Percentiles rank a stretch among this genome's conserved stretches.
These are phyloP conservation scores for Charina bottae DNA, from an alignment of 2,113 vertebrate species.

Conservation along the genomic window DNA sequence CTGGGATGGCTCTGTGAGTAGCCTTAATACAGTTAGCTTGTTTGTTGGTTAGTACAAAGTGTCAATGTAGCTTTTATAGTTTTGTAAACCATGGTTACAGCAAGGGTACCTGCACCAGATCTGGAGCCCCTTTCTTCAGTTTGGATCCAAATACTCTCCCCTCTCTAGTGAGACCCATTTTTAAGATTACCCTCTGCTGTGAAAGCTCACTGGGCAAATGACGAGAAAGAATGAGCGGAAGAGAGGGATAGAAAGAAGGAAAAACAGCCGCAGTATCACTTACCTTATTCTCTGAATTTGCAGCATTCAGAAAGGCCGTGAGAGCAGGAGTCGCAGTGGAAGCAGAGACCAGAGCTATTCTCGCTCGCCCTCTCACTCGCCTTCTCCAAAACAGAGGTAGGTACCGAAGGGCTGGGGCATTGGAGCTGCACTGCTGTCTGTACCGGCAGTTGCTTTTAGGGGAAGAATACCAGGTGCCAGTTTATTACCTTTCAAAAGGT, in stretches of 20 bases:
- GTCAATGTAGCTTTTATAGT: no score
- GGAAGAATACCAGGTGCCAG: not conserved
- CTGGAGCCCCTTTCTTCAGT: not conserved
- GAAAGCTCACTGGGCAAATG: not conserved
- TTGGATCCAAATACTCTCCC: not conserved
- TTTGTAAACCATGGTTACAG: no score
- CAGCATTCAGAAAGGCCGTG: constrained; percentile 75
- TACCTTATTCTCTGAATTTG: fast-evolving
- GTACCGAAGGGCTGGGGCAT: not conserved
- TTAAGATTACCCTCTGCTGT: not conserved
- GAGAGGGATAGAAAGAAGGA: no score
- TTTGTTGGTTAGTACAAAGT: no score
- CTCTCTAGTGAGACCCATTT: not conserved
- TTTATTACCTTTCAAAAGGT: not conserved
- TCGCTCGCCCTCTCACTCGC: constrained; percentile 73
- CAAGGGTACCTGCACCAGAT: no score
- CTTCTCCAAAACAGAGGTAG: constrained; percentile 77
- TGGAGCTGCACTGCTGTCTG: not conserved
- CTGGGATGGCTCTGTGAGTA: no score
- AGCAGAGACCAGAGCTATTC: constrained; percentile 80
- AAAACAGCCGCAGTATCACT: fast-evolving
- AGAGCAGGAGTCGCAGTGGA: constrained; percentile 76
- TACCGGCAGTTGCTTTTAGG: not conserved
- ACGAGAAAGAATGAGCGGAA: no score
- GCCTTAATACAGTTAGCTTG: no score